Evolutionary conservation across 1,140 invertebrate species (phyloP).

Genomic region (Panagrolaimus sp.): DNA sequence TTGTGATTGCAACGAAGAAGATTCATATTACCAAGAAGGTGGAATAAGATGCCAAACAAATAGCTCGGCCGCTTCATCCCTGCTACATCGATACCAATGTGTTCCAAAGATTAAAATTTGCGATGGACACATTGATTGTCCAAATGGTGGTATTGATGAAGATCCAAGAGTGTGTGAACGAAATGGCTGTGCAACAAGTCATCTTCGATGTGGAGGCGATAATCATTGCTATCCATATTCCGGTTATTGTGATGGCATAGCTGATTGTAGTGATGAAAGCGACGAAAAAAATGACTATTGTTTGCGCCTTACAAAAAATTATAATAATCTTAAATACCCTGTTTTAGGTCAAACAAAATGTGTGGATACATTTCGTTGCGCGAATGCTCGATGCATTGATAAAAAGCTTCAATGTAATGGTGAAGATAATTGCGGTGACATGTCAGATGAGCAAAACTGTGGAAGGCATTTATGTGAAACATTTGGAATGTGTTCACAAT

Average conservation of each 20-base stretch:
- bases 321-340: conserved; percentile 53
- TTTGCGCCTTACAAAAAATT: no score
- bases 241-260: conserved; percentile 64
- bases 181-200: background rate
- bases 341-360: conserved; percentile 16
- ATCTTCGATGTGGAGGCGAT: conserved; percentile 59
- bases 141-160: background rate
- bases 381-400: background rate
- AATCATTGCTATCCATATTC: conserved; percentile 63
- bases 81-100: background rate
- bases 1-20: background rate
- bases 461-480: background rate
- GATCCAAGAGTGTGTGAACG: background rate
- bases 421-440: background rate
- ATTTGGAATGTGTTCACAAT: conserved; percentile 2
- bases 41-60: conserved; percentile 1
- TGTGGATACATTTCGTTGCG: background rate
- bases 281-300: conserved; percentile 59
- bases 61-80: background rate
- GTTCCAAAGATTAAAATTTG: background rate
- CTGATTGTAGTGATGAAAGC: conserved; percentile 67
- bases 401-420: background rate
- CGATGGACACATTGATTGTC: background rate
- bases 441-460: conserved; percentile 20
- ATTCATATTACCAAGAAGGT: background rate